Evolutionary conservation across 2,113 vertebrate genomes (phyloP), one percentile per base, ranked within the genome.

Genomic region (Phylloscopus trochiloides): DNA sequence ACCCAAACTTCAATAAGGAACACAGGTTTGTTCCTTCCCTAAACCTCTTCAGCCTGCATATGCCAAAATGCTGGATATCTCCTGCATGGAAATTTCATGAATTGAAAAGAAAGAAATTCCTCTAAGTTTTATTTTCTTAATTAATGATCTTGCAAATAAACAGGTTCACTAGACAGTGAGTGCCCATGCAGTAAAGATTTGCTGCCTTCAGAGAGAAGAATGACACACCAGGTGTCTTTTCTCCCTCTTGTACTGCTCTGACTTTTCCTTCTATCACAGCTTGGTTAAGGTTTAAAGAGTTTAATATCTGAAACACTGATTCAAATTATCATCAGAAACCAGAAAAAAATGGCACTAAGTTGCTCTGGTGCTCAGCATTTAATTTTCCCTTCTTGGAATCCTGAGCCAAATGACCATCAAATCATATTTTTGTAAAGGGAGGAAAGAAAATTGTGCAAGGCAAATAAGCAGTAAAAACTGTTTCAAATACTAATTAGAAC

Each of bases 21-120:
- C 42, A 47, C 6, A n/a, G 2, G 1, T 8, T 10, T 22, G 0
- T 4, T 26, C 59, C n/a, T 55, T 15, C 14, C 14, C 22, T 83
- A 42, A 81, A 59, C 11, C 5, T 68, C 29, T 71, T 55, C 16
- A 21, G 21, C 43, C 61, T 59, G 26, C 5, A 16, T 51, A 6
- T 21, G 28, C 32, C 34, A 32, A 17, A 8, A 12, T 34, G 18
- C 26, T 63, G 51, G 20, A 1, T 55, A 52, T 43, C 6, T 59
- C 17, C 75, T 65, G 11, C 25, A 10, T 68, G 36, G 36, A 63
- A 65, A 54, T 25, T 79, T 68, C 11, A 20, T 48, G 25, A 4
- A 10, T 50, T 68, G 26, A 80, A 71, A 76, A 81, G 31, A 67
- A 71, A 79, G 17, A 50, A 68, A 48, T 55, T 55, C 28, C 29